These are phyloP conservation scores for Hoplostethus mediterraneus DNA, from an alignment of 2,797 vertebrate species.

Conservation along the genomic window DNA sequence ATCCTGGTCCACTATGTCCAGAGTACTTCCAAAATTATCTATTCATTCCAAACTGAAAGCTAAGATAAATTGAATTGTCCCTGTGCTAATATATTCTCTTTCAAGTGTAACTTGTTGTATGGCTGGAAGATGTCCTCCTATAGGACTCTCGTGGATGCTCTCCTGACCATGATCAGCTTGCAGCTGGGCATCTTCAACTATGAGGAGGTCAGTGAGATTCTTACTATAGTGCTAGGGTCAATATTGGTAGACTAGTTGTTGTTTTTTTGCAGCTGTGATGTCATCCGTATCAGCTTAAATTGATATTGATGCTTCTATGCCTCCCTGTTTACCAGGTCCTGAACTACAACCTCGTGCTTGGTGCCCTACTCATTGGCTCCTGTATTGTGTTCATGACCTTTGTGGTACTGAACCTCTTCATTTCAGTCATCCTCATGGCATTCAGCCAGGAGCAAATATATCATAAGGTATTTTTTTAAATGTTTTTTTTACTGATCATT, in stretches of 20 bases:
- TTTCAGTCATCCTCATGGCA: slow-evolving; percentile 92
- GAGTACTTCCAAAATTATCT: neutral
- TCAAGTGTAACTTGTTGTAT: slow-evolving; percentile 90
- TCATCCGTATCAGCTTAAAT: neutral
- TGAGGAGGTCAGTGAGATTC: slow-evolving; percentile 84
- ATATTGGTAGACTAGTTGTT: neutral
- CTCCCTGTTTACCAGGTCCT: slow-evolving; percentile 83
- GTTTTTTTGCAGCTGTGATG: neutral
- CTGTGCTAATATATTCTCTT: slow-evolving; percentile 7
- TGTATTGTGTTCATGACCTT: slow-evolving; percentile 93
- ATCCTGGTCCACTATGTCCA: neutral
- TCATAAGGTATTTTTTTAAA: slow-evolving; percentile 84
- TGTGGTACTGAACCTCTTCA: slow-evolving; percentile 92
- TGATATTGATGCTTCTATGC: neutral
- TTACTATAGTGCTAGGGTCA: neutral
- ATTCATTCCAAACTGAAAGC: too few species aligned
- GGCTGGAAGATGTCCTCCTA: slow-evolving; percentile 92
- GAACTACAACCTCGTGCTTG: slow-evolving; percentile 86
- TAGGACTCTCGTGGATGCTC: slow-evolving; percentile 87
- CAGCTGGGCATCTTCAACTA: slow-evolving; percentile 96
- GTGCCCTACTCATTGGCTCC: slow-evolving; percentile 91
- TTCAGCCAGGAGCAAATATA: slow-evolving; percentile 90
- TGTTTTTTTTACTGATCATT: neutral
- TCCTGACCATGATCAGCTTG: slow-evolving; percentile 89
- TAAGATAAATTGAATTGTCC: neutral